phyloP scores from a whole-genome alignment of 2,797 vertebrate species.

The Poeciliopsis gracilis region DNA sequence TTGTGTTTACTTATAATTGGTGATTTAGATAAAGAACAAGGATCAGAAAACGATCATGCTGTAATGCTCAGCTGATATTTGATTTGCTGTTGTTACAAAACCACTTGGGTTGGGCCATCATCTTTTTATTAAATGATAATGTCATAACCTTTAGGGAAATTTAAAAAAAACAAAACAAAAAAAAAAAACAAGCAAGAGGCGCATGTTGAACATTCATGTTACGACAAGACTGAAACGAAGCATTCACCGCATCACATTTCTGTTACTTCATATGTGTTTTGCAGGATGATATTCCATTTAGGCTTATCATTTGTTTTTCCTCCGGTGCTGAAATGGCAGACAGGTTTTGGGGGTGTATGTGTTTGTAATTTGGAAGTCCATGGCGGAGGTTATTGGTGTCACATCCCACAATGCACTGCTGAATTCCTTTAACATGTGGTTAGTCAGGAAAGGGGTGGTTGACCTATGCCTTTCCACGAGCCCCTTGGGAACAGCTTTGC shows the following conservation, averaged over 20 bases:
- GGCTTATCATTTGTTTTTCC: slow-evolving; percentile 45
- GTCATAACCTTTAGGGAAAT: neutral
- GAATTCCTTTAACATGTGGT: slow-evolving; percentile 89
- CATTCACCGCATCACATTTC: neutral
- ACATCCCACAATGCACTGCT: slow-evolving; percentile 83
- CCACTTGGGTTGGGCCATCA: slow-evolving; percentile 10
- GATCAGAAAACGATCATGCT: slow-evolving; percentile 2
- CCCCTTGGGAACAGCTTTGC: slow-evolving; percentile 78
- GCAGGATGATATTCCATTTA: slow-evolving; percentile 24
- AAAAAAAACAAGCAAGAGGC: neutral
- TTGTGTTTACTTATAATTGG: slow-evolving; percentile 71
- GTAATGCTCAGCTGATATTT: slow-evolving; percentile 45
- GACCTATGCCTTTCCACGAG: slow-evolving; percentile 83
- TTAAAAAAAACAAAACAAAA: too few species aligned
- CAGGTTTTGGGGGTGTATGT: slow-evolving; percentile 73
- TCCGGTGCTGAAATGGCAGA: slow-evolving; percentile 48
- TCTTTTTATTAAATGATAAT: slow-evolving; percentile 11
- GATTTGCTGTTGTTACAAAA: slow-evolving; percentile 14
- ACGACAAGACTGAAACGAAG: neutral
- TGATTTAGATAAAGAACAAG: slow-evolving; percentile 47
- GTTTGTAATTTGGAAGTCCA: slow-evolving; percentile 82
- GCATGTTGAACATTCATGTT: neutral
- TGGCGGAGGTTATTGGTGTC: slow-evolving; percentile 77
- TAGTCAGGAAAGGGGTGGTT: slow-evolving; percentile 87
- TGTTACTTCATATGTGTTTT: slow-evolving; percentile 9